Base-by-base conservation (phyloP, 2,888 invertebrate species). In the Machimus rusticus region DNA sequence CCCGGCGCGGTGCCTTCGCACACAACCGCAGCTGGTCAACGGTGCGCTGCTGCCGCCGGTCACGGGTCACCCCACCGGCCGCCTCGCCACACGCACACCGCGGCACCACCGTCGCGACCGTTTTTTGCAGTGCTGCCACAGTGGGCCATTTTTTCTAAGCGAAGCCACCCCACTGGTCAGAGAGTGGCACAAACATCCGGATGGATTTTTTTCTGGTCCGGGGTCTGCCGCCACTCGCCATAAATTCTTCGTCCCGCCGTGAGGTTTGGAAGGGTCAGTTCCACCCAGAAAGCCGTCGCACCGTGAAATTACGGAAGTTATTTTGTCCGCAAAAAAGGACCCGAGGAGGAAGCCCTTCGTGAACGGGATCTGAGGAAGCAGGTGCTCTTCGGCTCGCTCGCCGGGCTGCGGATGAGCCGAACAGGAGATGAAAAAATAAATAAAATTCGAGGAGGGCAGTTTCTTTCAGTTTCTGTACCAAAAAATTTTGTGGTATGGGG, bases 231-330 rank as follows among this genome's bases (percentile, higher is more conserved):
- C 3, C 66, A 12, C 3, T 51, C n/a, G 16, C 51, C 16, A 5
- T 51, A 57, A 57, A 57, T 66, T 66, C 12, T 2, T 23, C 9
- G 43, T 14, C 8, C 43, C 14, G 51, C 51, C 19, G 12, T 28
- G 43, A 84, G 37, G 28, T 84, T 86, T 86, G 86, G 77, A 77
- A 77, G 86, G 86, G 86, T 86, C 77, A 77, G 77, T 86, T 86
- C 74, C 86, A 86, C 74, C 74, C 85, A 86, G 74, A 86, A 86
- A 86, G 34, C 9, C 55, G 39, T 4, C 51, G 84, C 55, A 34
- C 23, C 55, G 84, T 84, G 37, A 66, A 66, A 84, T 79, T 9
- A 37, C 66, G 39, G 66, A 66, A 84, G 74, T 74, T 74, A 74
- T 39, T 66, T 79, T 16, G 46, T 78, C 28, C 66, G 14, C 46